Conservation (phyloP, 2,797 vertebrate genomes). For the Buphagus erythrorhynchus region DNA sequence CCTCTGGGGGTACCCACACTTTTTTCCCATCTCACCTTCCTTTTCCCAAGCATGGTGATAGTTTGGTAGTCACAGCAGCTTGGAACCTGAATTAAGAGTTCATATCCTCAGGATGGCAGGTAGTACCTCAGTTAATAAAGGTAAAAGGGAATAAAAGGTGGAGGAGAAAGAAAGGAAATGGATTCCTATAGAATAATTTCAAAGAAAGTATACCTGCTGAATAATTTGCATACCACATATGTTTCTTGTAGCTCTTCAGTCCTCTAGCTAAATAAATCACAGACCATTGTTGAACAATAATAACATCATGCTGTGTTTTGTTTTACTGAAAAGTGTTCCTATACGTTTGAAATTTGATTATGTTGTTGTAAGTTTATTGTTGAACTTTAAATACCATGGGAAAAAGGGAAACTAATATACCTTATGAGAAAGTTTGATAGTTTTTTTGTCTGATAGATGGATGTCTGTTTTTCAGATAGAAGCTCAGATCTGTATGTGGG, state of each 20-base stretch:
- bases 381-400: not conserved
- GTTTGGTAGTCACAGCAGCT: not conserved
- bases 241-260: not conserved
- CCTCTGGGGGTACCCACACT: not conserved
- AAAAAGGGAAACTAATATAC: not conserved
- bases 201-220: not conserved
- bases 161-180: not conserved
- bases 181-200: slow-evolving; percentile 3
- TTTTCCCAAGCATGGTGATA: not conserved
- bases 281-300: not conserved
- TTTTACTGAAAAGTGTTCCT: not conserved
- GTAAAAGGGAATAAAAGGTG: not conserved
- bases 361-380: not conserved
- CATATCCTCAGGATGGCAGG: not conserved
- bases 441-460: not conserved
- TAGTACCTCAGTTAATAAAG: slow-evolving; percentile 6
- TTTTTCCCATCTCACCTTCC: not conserved
- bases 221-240: not conserved
- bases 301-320: not conserved
- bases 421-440: not conserved
- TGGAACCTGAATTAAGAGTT: slow-evolving; percentile 9
- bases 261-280: not conserved
- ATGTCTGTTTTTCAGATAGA: not conserved
- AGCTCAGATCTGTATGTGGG: not conserved
- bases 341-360: not conserved